phyloP scores from a whole-genome alignment of 2,888 invertebrate genomes.

The Phyto melanocephala region DNA sequence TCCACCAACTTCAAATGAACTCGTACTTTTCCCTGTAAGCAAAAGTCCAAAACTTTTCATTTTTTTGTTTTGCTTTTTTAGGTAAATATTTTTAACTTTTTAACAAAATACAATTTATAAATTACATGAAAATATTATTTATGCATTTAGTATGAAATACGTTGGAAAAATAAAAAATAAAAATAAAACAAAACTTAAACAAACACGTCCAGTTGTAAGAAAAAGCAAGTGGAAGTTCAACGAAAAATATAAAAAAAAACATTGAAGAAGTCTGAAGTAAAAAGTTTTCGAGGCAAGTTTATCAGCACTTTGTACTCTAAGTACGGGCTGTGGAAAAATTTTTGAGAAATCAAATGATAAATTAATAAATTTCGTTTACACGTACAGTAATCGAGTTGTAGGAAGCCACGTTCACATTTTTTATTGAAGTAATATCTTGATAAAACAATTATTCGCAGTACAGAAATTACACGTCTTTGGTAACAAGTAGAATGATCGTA shows the following conservation, averaged over 20 bases:
- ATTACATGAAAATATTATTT: conserved; percentile 62
- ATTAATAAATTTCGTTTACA: no score
- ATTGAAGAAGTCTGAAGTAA: not conserved
- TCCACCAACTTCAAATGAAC: not conserved
- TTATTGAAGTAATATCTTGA: no score
- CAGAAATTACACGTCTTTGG: no score
- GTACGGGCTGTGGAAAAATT: not conserved
- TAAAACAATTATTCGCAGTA: no score
- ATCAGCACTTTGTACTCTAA: not conserved
- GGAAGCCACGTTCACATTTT: no score
- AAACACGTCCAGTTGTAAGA: conserved; percentile 46
- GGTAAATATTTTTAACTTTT: conserved; percentile 38
- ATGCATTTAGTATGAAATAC: conserved; percentile 47
- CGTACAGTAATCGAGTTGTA: no score
- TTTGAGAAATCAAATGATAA: no score
- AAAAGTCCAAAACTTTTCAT: not conserved
- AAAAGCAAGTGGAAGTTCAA: not conserved
- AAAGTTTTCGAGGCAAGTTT: not conserved
- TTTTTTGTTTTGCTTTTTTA: not conserved
- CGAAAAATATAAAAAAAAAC: not conserved
- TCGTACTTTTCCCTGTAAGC: not conserved
- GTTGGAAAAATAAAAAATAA: not conserved
- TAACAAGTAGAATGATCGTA: no score
- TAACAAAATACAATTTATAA: conserved; percentile 57
- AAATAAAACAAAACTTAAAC: conserved; percentile 25